phyloP scores from a whole-genome alignment of 2,888 invertebrate genomes.

The Imbricaverruca yamaguchii region DNA sequence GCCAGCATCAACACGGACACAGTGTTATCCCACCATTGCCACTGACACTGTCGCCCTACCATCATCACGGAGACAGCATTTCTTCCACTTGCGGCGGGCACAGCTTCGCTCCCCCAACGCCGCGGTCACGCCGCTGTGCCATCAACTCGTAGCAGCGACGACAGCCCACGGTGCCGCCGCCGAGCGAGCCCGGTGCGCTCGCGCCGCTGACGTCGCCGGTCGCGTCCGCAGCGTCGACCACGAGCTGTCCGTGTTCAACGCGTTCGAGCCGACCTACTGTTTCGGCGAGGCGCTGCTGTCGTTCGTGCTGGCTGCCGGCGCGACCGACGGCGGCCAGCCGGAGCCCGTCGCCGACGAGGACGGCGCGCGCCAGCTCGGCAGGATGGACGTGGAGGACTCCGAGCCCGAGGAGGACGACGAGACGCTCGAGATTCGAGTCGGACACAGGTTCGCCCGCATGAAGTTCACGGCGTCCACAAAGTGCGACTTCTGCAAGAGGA shows the following conservation, averaged over 20 bases:
- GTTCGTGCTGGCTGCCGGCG: slow-evolving; percentile 50
- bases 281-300: slow-evolving; percentile 83
- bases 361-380: background rate
- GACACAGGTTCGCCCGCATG: slow-evolving; percentile 68
- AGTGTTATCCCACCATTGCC: too few species aligned
- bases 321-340: slow-evolving; percentile 27
- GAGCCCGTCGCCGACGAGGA: slow-evolving; percentile 27
- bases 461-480: slow-evolving; percentile 83
- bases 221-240: slow-evolving; percentile 44
- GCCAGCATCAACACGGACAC: too few species aligned
- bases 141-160: too few species aligned
- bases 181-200: too few species aligned
- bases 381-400: background rate
- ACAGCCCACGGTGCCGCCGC: too few species aligned
- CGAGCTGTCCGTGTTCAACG: slow-evolving; percentile 53
- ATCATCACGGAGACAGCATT: too few species aligned
- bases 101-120: too few species aligned
- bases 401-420: background rate
- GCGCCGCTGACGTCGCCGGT: too few species aligned
- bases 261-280: slow-evolving; percentile 83
- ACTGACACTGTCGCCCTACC: too few species aligned
- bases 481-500: slow-evolving; percentile 89
- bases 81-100: too few species aligned
- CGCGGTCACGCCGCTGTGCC: too few species aligned
- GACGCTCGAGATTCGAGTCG: slow-evolving; percentile 29